These are phyloP conservation scores for Potamarius usumacintae DNA, from an alignment of 2,113 vertebrate species.

Conservation along the genomic window DNA sequence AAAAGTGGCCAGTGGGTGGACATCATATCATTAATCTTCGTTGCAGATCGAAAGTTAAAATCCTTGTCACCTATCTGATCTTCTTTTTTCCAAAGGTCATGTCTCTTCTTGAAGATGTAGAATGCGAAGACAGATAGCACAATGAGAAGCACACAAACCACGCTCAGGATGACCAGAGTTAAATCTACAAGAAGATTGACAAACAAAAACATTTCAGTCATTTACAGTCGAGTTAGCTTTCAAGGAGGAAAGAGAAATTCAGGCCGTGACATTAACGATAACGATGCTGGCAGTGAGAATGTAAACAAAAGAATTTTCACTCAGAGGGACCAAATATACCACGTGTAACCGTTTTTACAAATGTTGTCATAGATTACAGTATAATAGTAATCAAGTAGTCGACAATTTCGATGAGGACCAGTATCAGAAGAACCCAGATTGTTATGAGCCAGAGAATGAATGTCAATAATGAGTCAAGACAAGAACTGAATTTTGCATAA, in stretches of 20 bases:
- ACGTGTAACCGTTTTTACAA: no score
- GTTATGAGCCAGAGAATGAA: no score
- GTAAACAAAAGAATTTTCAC: neutral
- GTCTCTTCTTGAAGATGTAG: conserved; percentile 21
- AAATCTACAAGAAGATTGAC: neutral
- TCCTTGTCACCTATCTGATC: neutral
- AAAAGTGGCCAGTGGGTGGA: neutral
- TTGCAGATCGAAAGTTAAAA: neutral
- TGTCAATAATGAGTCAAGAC: no score
- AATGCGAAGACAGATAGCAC: neutral
- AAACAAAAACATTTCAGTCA: neutral
- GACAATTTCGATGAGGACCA: no score
- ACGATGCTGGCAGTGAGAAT: neutral
- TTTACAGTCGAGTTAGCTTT: no score
- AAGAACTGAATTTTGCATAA: no score
- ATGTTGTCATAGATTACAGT: no score
- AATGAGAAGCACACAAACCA: neutral
- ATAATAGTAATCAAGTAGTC: no score
- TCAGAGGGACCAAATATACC: no score
- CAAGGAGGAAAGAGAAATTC: neutral
- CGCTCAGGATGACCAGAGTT: neutral
- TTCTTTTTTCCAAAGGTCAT: neutral
- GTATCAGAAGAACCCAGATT: no score
- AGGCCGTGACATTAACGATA: neutral
- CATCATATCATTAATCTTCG: neutral